A percentile compares a stretch with the other conserved stretches of the same genome.
Evolutionary conservation across 2,797 vertebrate species (phyloP).

Genomic region (Alauda arvensis): DNA sequence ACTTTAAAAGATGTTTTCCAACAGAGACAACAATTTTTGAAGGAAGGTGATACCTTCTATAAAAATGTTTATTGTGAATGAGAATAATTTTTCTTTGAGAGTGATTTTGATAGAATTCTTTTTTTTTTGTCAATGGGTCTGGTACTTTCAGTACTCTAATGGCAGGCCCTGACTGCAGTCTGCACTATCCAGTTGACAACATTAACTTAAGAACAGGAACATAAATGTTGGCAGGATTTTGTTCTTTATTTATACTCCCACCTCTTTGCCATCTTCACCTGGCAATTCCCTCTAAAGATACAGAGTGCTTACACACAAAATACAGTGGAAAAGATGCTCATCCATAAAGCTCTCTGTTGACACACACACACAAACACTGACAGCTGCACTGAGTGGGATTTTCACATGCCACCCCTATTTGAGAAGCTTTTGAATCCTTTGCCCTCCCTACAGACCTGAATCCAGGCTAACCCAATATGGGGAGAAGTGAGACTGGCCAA

Average conservation of each 20-base stretch:
- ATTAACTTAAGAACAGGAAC: neutral
- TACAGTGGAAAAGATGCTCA: neutral
- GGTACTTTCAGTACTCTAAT: neutral
- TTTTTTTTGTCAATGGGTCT: neutral
- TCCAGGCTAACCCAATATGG: neutral
- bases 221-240: neutral
- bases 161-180: neutral
- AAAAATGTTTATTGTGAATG: neutral
- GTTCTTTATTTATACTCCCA: neutral
- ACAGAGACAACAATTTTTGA: neutral
- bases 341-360: neutral
- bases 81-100: neutral
- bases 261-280: neutral
- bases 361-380: neutral
- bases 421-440: conserved; percentile 12
- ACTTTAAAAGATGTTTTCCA: neutral
- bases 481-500: neutral
- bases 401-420: neutral
- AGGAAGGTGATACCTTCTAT: neutral
- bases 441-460: neutral
- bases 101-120: neutral
- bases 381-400: neutral
- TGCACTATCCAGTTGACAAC: neutral
- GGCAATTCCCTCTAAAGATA: neutral
- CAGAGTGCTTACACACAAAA: neutral